Percentiles rank a stretch among this genome's conserved stretches.
Evolutionary conservation across 1,140 invertebrate species (phyloP).

Genomic region (Protaetia brevitarsis): DNA sequence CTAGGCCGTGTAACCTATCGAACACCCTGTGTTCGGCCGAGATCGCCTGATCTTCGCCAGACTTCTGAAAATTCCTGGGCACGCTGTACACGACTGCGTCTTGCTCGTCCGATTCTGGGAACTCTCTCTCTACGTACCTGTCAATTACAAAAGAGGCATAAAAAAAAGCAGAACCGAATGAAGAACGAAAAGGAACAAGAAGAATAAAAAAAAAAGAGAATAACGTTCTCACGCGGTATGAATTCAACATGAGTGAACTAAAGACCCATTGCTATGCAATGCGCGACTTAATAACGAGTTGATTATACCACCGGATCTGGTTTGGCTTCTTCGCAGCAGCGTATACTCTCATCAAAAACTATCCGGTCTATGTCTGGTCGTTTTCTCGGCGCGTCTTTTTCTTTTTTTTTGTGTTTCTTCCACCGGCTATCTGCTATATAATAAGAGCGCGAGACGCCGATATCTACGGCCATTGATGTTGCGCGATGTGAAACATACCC

Average conservation of each 20-base stretch:
- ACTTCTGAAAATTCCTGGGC: conserved; percentile 38
- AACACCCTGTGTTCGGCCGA: conserved; percentile 43
- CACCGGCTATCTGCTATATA: too few relatives aligned
- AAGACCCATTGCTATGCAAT: conserved; percentile 27
- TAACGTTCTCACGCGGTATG: conserved; percentile 26
- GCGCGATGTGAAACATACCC: too few relatives aligned
- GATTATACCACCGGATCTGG: conserved; percentile 29
- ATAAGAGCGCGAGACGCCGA: too few relatives aligned
- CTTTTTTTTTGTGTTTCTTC: background rate
- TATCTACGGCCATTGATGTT: too few relatives aligned
- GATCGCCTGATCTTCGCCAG: conserved; percentile 42
- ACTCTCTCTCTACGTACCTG: conserved; percentile 45
- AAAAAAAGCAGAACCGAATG: background rate
- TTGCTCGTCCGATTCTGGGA: conserved; percentile 31
- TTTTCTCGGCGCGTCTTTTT: background rate
- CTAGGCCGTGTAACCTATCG: conserved; percentile 33
- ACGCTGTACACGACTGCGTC: conserved; percentile 37
- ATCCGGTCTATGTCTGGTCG: background rate
- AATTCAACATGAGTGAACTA: conserved; percentile 28
- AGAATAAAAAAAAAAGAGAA: conserved; percentile 4
- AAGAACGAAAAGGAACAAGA: background rate
- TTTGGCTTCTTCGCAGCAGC: conserved; percentile 28
- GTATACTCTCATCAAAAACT: background rate
- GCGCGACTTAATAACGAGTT: conserved; percentile 28
- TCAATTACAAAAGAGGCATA: background rate